phyloP scores from a whole-genome alignment of 2,113 vertebrate species.

The Heloderma charlesbogerti region DNA sequence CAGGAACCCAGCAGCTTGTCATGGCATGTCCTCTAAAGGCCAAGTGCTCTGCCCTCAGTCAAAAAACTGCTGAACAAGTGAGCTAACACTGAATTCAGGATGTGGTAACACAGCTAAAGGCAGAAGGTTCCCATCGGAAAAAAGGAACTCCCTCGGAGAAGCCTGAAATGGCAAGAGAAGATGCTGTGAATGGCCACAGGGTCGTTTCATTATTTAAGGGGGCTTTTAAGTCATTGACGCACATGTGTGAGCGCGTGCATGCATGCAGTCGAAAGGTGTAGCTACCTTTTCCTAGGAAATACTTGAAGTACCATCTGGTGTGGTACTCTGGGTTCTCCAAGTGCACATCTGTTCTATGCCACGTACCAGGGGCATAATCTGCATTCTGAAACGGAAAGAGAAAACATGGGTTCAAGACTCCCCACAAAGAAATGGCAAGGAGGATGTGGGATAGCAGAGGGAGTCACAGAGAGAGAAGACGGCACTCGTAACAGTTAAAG shows the following conservation, averaged over 20 bases:
- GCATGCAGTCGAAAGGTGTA: neutral
- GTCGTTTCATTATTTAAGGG: neutral
- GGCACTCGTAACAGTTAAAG: neutral
- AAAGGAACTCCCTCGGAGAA: no score
- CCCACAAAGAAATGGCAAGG: neutral
- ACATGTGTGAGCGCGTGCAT: neutral
- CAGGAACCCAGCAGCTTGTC: no score
- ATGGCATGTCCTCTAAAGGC: neutral
- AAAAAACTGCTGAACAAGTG: neutral
- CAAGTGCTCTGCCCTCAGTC: neutral
- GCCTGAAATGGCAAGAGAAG: neutral
- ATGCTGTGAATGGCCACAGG: neutral
- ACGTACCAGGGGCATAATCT: slow-evolving; percentile 89
- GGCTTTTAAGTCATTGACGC: neutral
- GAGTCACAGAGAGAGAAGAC: neutral
- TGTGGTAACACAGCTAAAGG: neutral
- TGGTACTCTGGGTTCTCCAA: slow-evolving; percentile 99
- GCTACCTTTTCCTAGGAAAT: slow-evolving; percentile 99
- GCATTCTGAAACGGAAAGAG: slow-evolving; percentile 79
- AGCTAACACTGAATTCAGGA: neutral
- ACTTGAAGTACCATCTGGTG: slow-evolving; percentile 99
- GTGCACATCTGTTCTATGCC: slow-evolving; percentile 98
- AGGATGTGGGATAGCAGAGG: neutral
- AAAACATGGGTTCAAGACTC: slow-evolving; percentile 33
- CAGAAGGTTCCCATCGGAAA: neutral